Percentiles rank a stretch among this genome's conserved stretches.
Conservation (phyloP, 2,113 vertebrate genomes). For the mouse (Mus musculus) region DNA sequence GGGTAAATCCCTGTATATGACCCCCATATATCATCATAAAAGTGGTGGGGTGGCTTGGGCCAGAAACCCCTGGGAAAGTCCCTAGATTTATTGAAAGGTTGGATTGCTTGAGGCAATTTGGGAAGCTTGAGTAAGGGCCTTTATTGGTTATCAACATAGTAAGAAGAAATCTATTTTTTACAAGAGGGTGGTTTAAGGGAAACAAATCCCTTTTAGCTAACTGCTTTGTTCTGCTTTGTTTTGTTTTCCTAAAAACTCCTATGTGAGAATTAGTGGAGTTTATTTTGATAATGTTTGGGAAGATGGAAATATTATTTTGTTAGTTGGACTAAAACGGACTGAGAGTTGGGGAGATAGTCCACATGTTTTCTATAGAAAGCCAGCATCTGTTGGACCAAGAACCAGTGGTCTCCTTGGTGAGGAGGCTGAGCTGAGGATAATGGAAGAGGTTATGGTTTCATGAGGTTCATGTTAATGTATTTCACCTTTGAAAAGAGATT, state of each 20-base stretch:
- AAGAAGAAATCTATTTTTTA: conserved; percentile 70
- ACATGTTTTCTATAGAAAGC: conserved; percentile 12
- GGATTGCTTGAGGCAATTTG: conserved; percentile 57
- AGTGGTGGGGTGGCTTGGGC: conserved; percentile 25
- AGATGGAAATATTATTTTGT: conserved; percentile 20
- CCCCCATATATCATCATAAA: conserved; percentile 74
- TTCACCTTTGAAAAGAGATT: background rate
- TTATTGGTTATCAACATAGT: conserved; percentile 77
- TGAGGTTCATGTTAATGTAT: background rate
- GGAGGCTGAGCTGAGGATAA: background rate
- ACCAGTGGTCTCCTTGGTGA: background rate
- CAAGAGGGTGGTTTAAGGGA: background rate
- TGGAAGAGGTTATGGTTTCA: background rate
- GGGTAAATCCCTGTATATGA: conserved; percentile 67
- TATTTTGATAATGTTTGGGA: conserved; percentile 1
- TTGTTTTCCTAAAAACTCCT: background rate
- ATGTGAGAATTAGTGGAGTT: conserved; percentile 22
- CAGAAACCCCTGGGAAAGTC: conserved; percentile 36
- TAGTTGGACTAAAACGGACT: background rate
- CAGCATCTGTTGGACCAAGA: background rate
- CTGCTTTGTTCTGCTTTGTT: too few species aligned
- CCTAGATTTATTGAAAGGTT: conserved; percentile 75
- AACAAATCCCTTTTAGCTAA: conserved; percentile 19
- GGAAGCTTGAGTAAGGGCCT: conserved; percentile 60
- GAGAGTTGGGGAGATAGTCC: background rate